Percentiles rank a stretch among this genome's conserved stretches.
phyloP scores from a whole-genome alignment of 2,113 vertebrate genomes.

The Galbula dea region DNA sequence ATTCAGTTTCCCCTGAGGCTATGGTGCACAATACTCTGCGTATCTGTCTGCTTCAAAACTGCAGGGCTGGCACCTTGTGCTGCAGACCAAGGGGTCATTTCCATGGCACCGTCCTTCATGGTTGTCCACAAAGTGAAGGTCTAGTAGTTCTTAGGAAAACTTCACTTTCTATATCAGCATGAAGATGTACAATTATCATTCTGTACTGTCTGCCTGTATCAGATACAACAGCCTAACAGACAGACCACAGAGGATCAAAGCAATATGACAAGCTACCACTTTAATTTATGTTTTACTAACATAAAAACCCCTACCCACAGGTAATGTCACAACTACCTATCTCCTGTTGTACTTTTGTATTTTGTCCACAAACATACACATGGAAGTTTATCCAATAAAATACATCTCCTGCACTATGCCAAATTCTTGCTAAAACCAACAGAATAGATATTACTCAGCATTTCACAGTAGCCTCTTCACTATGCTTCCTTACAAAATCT shows the following conservation, averaged over 20 bases:
- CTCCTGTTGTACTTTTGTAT: background rate
- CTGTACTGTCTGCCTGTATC: background rate
- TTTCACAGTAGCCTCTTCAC: background rate
- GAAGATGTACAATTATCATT: background rate
- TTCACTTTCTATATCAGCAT: background rate
- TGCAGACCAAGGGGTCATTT: conserved; percentile 1
- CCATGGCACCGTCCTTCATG: background rate
- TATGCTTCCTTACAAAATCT: background rate
- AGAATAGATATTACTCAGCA: background rate
- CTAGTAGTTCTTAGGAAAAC: background rate
- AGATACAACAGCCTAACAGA: background rate
- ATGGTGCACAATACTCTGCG: background rate
- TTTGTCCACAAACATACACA: background rate
- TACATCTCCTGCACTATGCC: background rate
- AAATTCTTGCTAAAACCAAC: background rate
- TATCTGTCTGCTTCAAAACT: conserved; percentile 10
- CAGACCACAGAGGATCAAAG: background rate
- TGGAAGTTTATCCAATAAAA: background rate
- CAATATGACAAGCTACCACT: background rate
- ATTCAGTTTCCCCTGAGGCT: background rate
- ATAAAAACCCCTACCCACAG: background rate
- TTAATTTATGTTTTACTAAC: background rate
- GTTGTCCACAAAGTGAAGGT: background rate
- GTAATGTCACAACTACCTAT: background rate
- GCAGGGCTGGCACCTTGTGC: background rate